phyloP scores from a whole-genome alignment of 2,888 invertebrate species.

The Blera fallax region DNA sequence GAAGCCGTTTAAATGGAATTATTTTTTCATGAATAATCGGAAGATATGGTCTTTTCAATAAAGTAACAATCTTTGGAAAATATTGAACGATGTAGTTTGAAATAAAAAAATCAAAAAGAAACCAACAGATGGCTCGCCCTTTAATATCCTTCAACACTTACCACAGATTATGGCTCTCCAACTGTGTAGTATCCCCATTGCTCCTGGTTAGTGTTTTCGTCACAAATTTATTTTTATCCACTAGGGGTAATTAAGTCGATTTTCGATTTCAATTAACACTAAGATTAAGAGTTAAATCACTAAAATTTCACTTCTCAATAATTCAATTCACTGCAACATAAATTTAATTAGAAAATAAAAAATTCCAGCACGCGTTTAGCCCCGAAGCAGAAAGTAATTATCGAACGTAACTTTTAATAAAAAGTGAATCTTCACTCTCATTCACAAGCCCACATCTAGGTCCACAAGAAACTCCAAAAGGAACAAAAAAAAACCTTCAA shows the following conservation, averaged over 20 bases:
- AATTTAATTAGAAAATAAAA: neutral
- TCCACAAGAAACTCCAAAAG: conserved; percentile 72
- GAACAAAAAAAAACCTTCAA: conserved; percentile 1
- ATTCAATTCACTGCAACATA: neutral
- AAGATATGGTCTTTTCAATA: too few relatives aligned
- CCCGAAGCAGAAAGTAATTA: neutral
- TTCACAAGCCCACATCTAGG: neutral
- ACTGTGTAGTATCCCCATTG: conserved; percentile 45
- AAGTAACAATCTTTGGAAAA: too few relatives aligned
- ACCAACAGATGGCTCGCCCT: neutral
- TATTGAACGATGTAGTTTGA: too few relatives aligned
- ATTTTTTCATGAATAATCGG: too few relatives aligned
- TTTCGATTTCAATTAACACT: neutral
- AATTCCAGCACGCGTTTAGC: neutral
- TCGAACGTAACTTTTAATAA: neutral
- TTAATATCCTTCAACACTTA: neutral
- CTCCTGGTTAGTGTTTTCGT: neutral
- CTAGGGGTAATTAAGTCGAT: neutral
- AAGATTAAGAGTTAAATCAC: conserved; percentile 2
- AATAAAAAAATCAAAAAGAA: neutral
- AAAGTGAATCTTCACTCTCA: neutral
- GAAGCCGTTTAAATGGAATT: too few relatives aligned
- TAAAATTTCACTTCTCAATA: neutral
- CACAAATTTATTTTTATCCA: neutral
- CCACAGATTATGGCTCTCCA: conserved; percentile 21